Conservation (phyloP, 1,140 invertebrate genomes). For the Carposina sasakii region DNA sequence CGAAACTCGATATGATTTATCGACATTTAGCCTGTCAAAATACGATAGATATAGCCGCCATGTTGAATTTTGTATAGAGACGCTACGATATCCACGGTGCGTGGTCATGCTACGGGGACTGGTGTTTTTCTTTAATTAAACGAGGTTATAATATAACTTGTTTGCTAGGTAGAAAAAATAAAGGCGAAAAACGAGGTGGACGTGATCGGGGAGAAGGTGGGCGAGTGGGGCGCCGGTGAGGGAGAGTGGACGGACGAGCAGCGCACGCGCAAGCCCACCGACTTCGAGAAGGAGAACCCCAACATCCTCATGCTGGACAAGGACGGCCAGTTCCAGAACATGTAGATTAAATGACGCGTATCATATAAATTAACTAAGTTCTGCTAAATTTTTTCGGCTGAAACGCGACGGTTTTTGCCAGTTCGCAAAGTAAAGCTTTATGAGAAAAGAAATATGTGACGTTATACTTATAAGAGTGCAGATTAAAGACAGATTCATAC, state of each 20-base stretch:
- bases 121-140: too few species aligned
- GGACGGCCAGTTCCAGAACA: conserved; percentile 84
- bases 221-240: conserved; percentile 72
- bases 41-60: too few species aligned
- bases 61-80: too few species aligned
- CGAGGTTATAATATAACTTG: too few species aligned
- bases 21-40: too few species aligned
- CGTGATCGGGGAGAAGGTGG: conserved; percentile 78
- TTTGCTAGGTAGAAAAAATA: conserved; percentile 57
- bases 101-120: too few species aligned
- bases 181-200: conserved; percentile 77
- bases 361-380: too few species aligned
- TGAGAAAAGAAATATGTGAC: conserved; percentile 14
- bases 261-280: conserved; percentile 78
- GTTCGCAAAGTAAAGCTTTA: too few species aligned
- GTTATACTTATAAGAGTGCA: conserved; percentile 8
- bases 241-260: conserved; percentile 81
- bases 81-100: too few species aligned
- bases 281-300: conserved; percentile 85
- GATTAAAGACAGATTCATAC: conserved; percentile 9
- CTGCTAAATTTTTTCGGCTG: too few species aligned
- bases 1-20: too few species aligned
- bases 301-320: conserved; percentile 83
- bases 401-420: too few species aligned
- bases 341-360: conserved; percentile 75